Percentiles rank a stretch among this genome's conserved stretches.
Evolutionary conservation across 2,113 vertebrate species (phyloP).

Genomic region (Gopherus evgoodei): DNA sequence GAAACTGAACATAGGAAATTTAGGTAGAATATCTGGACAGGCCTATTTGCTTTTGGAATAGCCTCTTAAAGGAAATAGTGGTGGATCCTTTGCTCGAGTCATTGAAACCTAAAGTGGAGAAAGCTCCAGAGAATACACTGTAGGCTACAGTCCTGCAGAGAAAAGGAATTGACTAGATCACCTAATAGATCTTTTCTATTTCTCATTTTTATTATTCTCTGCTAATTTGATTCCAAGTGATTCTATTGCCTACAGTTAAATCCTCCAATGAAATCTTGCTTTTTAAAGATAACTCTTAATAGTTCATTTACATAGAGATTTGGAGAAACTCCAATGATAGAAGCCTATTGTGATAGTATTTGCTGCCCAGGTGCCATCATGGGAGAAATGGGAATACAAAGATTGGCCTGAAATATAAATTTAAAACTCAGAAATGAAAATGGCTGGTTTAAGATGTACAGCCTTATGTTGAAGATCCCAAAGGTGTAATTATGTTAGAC

Average conservation of each 20-base stretch:
- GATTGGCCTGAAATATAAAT: slow-evolving; percentile 37
- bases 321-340: neutral
- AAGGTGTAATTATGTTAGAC: slow-evolving; percentile 49
- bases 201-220: neutral
- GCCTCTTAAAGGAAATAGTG: neutral
- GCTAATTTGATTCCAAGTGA: neutral
- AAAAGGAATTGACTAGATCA: neutral
- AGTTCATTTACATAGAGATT: neutral
- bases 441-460: slow-evolving; percentile 47
- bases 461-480: slow-evolving; percentile 3
- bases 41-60: accelerated
- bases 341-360: neutral
- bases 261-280: slow-evolving; percentile 33
- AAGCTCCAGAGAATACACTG: neutral
- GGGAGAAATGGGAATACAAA: slow-evolving; percentile 41
- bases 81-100: neutral
- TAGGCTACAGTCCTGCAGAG: neutral
- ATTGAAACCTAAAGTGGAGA: neutral
- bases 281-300: slow-evolving; percentile 19
- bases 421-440: slow-evolving; percentile 64
- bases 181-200: neutral
- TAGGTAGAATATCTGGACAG: neutral
- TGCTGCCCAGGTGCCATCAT: neutral
- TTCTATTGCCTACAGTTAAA: slow-evolving; percentile 1
- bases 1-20: accelerated